Evolutionary conservation across 2,113 vertebrate genomes (phyloP).

Genomic region (Paratilapia polleni): DNA sequence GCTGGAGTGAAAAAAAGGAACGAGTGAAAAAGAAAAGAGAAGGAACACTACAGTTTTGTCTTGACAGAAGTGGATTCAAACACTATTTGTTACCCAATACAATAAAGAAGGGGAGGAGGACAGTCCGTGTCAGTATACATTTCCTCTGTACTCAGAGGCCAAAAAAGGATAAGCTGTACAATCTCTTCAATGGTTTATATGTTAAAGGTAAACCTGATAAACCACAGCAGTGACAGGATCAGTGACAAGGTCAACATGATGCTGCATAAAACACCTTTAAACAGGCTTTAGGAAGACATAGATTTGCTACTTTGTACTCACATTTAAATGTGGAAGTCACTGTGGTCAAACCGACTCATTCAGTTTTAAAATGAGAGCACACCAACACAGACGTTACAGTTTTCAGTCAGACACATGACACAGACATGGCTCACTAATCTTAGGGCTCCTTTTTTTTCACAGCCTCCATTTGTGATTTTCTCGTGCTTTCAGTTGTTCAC

Average conservation of each 20-base stretch:
- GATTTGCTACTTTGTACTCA: background rate
- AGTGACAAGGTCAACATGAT: slow-evolving; percentile 7
- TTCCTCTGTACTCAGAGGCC: background rate
- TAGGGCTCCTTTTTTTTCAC: no score
- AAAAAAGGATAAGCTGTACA: background rate
- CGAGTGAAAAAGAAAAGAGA: background rate
- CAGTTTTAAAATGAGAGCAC: background rate
- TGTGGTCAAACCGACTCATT: background rate
- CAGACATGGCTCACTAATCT: background rate
- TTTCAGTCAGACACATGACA: background rate
- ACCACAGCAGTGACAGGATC: background rate
- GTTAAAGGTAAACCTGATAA: background rate
- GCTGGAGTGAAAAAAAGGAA: background rate
- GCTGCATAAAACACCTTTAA: slow-evolving; percentile 2
- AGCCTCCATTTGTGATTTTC: background rate
- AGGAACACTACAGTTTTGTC: background rate
- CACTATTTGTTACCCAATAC: background rate
- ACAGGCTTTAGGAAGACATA: background rate
- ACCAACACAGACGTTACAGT: background rate
- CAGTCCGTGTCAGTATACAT: background rate
- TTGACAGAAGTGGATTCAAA: background rate
- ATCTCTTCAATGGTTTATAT: background rate
- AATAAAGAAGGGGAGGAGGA: no score
- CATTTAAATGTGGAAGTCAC: background rate
- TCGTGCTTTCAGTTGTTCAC: slow-evolving; percentile 55